Conservation (phyloP, 2,888 invertebrate genomes). For the Apeira syringaria region DNA sequence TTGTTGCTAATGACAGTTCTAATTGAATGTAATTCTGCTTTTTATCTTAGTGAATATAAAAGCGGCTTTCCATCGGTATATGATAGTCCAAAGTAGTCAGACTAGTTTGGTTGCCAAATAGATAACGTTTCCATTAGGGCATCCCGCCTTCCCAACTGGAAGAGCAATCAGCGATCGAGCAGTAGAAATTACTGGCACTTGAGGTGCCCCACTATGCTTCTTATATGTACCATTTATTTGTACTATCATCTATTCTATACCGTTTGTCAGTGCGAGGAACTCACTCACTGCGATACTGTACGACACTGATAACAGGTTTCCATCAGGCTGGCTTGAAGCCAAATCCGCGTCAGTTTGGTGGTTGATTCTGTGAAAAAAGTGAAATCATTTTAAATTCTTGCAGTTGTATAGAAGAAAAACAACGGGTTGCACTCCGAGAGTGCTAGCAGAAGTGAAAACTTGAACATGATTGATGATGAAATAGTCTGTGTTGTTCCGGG, state of each 20-base stretch:
- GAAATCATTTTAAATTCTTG: too few relatives aligned
- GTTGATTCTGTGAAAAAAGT: too few relatives aligned
- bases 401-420: too few relatives aligned
- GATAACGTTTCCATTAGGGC: conserved; percentile 13
- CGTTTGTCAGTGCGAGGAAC: not conserved
- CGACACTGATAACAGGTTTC: not conserved
- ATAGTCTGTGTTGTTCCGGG: too few relatives aligned
- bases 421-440: too few relatives aligned
- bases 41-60: too few relatives aligned
- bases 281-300: not conserved
- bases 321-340: not conserved
- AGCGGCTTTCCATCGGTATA: too few relatives aligned
- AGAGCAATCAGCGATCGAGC: conserved; percentile 3
- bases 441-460: too few relatives aligned
- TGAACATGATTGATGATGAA: too few relatives aligned
- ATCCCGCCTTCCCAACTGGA: conserved; percentile 1
- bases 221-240: not conserved
- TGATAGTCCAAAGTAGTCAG: conserved; percentile 2
- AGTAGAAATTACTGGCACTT: conserved; percentile 4
- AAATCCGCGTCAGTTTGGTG: not conserved
- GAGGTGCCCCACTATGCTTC: conserved; percentile 3
- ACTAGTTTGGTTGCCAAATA: conserved; percentile 8
- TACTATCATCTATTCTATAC: not conserved
- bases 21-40: too few relatives aligned
- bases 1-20: too few relatives aligned